Evolutionary conservation across 2,888 invertebrate species (phyloP).

Genomic region (Tineola bisselliella): DNA sequence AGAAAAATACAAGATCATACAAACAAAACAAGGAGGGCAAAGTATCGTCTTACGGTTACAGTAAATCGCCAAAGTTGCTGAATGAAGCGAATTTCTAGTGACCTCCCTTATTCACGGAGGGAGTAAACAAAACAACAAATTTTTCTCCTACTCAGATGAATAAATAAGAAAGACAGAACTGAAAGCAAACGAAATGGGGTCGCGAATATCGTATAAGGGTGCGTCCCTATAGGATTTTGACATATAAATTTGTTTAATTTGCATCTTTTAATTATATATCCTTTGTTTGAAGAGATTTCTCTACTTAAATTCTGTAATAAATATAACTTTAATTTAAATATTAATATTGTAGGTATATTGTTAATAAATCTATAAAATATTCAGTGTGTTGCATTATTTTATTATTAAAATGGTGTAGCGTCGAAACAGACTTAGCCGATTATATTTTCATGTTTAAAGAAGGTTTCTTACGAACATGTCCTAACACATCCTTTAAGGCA

Average conservation of each 20-base stretch:
- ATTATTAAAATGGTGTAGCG: too few species aligned
- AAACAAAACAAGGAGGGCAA: neutral
- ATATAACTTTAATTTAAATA: too few species aligned
- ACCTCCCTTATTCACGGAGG: slow-evolving; percentile 23
- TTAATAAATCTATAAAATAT: too few species aligned
- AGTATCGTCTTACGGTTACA: slow-evolving; percentile 34
- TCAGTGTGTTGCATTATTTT: too few species aligned
- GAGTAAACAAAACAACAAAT: slow-evolving; percentile 59
- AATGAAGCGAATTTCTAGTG: slow-evolving; percentile 13
- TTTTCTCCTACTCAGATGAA: slow-evolving; percentile 61
- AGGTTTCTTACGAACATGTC: neutral
- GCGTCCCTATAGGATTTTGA: slow-evolving; percentile 40
- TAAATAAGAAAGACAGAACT: slow-evolving; percentile 49
- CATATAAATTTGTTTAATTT: slow-evolving; percentile 58
- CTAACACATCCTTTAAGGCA: neutral
- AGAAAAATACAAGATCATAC: neutral
- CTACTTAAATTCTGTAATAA: neutral
- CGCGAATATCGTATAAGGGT: slow-evolving; percentile 32
- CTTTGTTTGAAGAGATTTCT: neutral
- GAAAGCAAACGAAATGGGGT: slow-evolving; percentile 29
- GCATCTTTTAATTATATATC: slow-evolving; percentile 59
- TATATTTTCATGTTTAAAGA: too few species aligned
- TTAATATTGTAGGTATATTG: too few species aligned
- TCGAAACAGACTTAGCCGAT: too few species aligned
- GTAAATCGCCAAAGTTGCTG: slow-evolving; percentile 41